A percentile compares a stretch with the other conserved stretches of the same genome.
Conservation (phyloP, 92 coral and sea anemone genomes). For the Zoanthus gigantus region DNA sequence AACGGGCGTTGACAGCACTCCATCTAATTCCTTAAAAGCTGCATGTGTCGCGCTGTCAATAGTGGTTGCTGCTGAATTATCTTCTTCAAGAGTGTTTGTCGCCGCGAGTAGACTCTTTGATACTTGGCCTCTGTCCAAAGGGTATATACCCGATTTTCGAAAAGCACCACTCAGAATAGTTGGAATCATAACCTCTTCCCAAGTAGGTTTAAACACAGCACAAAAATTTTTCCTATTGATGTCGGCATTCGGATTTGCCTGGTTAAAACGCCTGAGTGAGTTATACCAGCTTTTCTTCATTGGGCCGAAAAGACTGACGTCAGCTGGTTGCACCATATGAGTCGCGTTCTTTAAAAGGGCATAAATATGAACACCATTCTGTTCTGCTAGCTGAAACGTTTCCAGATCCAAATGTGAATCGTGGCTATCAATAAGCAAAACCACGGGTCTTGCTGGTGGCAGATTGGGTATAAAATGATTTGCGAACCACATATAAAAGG, state of each 20-base stretch:
- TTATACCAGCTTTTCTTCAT: slow-evolving; percentile 68
- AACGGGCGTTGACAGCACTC: slow-evolving; percentile 42
- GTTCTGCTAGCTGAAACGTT: slow-evolving; percentile 43
- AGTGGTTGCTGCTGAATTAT: neutral
- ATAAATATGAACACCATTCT: slow-evolving; percentile 16
- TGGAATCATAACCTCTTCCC: slow-evolving; percentile 69
- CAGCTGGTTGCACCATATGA: slow-evolving; percentile 23
- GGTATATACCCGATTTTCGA: slow-evolving; percentile 64
- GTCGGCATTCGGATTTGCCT: slow-evolving; percentile 56
- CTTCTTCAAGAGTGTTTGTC: neutral
- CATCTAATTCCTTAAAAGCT: slow-evolving; percentile 50
- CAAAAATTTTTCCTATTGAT: slow-evolving; percentile 59
- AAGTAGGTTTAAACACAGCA: slow-evolving; percentile 55
- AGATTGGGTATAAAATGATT: slow-evolving; percentile 23
- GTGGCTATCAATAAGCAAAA: slow-evolving; percentile 46
- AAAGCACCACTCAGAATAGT: slow-evolving; percentile 51
- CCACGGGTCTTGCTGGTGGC: slow-evolving; percentile 61
- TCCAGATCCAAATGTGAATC: slow-evolving; percentile 47
- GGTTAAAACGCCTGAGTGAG: slow-evolving; percentile 8
- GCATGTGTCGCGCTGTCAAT: neutral
- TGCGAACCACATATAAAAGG: slow-evolving; percentile 40
- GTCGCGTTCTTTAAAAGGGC: slow-evolving; percentile 19
- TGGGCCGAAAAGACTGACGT: slow-evolving; percentile 62
- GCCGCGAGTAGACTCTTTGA: neutral
- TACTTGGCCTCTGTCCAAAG: slow-evolving; percentile 44